Evolutionary conservation across 2,113 vertebrate species (phyloP).

Genomic region (Perca flavescens): DNA sequence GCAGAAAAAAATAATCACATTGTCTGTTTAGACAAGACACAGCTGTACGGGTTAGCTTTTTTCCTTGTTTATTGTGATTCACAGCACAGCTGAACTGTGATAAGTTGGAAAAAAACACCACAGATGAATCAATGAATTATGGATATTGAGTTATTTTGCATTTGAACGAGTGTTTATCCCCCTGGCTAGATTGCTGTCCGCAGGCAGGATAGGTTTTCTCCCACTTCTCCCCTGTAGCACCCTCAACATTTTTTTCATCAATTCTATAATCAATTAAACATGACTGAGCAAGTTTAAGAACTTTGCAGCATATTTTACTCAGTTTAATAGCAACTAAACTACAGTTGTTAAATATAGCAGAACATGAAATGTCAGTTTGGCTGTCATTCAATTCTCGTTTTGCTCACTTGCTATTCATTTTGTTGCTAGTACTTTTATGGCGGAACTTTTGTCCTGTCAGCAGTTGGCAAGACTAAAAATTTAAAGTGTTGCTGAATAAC

Average conservation of each 20-base stretch:
- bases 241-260: not conserved
- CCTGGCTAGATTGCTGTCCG: conserved; percentile 38
- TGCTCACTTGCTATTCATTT: conserved; percentile 2
- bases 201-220: conserved; percentile 36
- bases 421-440: not conserved
- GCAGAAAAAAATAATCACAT: not conserved
- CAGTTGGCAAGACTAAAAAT: conserved; percentile 5
- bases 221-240: conserved; percentile 21
- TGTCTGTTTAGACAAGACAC: not conserved
- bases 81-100: not conserved
- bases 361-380: not conserved
- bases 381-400: conserved; percentile 5
- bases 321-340: conserved; percentile 20
- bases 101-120: conserved; percentile 6
- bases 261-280: conserved; percentile 48
- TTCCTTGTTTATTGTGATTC: not conserved
- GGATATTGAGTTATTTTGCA: conserved; percentile 41
- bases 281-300: conserved; percentile 1
- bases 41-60: not conserved
- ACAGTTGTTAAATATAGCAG: conserved; percentile 1
- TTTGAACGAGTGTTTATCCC: conserved; percentile 46
- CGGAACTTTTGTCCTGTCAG: conserved; percentile 19
- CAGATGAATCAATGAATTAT: conserved; percentile 54
- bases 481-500: conserved; percentile 1
- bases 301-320: not conserved